Evolutionary conservation across 2,888 invertebrate species (phyloP).

Genomic region (Ptychoptera contaminata): DNA sequence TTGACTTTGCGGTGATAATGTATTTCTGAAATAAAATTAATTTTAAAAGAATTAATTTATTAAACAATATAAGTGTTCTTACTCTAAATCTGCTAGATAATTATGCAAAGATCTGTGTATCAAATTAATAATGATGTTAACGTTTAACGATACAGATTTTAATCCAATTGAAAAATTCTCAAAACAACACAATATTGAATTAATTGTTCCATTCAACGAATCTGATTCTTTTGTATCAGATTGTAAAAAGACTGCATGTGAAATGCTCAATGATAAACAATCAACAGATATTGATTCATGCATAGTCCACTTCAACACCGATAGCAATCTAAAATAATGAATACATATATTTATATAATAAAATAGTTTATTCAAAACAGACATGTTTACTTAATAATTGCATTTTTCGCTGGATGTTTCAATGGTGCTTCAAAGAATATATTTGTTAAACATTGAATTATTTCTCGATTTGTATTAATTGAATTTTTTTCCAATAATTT

Average conservation of each 20-base stretch:
- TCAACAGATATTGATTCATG: too few relatives aligned
- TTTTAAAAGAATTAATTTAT: background rate
- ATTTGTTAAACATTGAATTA: constrained; percentile 23
- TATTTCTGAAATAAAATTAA: constrained; percentile 9
- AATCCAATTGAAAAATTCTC: constrained; percentile 26
- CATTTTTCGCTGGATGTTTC: constrained; percentile 29
- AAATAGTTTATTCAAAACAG: background rate
- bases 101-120: constrained; percentile 17
- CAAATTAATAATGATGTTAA: constrained; percentile 18
- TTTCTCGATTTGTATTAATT: too few relatives aligned
- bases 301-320: background rate
- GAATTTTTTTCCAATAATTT: too few relatives aligned
- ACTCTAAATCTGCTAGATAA: constrained; percentile 20
- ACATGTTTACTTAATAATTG: constrained; percentile 23
- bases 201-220: background rate
- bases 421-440: constrained; percentile 22
- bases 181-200: constrained; percentile 19
- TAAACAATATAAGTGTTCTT: constrained; percentile 3
- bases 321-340: constrained; percentile 4
- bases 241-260: too few relatives aligned
- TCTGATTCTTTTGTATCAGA: background rate
- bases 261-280: too few relatives aligned
- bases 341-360: background rate
- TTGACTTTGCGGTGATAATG: constrained; percentile 23
- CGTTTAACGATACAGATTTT: constrained; percentile 16